Conservation (phyloP, 2,797 vertebrate genomes). For the Microhierax caerulescens region DNA sequence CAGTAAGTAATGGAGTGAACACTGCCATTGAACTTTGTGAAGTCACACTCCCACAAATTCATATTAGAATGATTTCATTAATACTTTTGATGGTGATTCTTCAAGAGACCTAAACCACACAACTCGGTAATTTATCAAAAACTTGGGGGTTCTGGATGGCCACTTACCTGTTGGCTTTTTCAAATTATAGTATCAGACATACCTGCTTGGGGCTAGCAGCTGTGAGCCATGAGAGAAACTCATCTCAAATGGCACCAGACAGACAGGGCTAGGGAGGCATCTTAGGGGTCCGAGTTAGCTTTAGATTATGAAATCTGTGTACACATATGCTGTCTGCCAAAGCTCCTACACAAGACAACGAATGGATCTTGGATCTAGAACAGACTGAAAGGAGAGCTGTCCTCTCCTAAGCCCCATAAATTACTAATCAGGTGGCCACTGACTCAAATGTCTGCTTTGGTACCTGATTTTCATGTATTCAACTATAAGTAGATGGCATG, state of each 20-base stretch:
- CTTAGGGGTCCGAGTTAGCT: neutral
- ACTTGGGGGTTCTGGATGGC: neutral
- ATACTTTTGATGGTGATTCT: too few species aligned
- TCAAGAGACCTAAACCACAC: too few species aligned
- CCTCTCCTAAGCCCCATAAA: neutral
- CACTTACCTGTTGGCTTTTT: neutral
- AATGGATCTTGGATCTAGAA: neutral
- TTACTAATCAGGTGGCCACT: neutral
- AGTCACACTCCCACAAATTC: too few species aligned
- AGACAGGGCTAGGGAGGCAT: neutral
- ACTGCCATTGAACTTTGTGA: too few species aligned
- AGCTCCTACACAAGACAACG: neutral
- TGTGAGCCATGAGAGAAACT: neutral
- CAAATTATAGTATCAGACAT: neutral
- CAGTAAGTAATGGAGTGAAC: too few species aligned
- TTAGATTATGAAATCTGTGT: neutral
- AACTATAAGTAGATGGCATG: rapidly evolving
- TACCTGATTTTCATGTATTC: neutral
- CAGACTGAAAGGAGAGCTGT: neutral
- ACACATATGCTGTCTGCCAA: neutral
- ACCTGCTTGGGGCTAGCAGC: neutral
- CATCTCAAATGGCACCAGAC: neutral
- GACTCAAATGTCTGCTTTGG: neutral
- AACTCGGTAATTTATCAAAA: neutral
- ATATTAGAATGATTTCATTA: too few species aligned